Conservation (phyloP, 2,113 vertebrate species). For the Pelecanus crispus region DNA sequence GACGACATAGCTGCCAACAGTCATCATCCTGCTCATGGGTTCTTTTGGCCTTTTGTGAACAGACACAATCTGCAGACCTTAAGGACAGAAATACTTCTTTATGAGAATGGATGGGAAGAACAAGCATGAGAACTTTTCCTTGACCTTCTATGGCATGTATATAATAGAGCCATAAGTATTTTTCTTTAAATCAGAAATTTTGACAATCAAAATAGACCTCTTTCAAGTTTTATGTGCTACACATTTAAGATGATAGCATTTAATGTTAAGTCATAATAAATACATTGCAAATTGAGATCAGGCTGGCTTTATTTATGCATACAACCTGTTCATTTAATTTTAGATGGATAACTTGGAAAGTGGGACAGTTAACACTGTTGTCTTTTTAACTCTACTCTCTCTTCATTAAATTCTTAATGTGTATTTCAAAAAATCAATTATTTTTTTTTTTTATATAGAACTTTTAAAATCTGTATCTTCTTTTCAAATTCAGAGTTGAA, state of each 20-base stretch:
- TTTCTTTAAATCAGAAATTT: not conserved
- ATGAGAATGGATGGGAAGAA: not conserved
- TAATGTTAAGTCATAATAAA: not conserved
- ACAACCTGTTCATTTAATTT: not conserved
- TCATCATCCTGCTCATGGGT: not conserved
- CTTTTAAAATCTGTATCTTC: not conserved
- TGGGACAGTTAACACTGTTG: not conserved
- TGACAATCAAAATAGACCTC: not conserved
- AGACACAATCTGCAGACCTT: not conserved
- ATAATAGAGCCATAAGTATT: not conserved
- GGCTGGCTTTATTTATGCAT: not conserved
- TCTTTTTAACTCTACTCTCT: not conserved
- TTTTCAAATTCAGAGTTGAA: constrained; percentile 74
- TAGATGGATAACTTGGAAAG: not conserved
- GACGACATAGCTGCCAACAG: not conserved
- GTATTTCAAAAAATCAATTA: not conserved
- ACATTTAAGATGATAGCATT: not conserved
- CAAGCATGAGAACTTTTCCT: not conserved
- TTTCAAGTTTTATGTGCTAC: not conserved
- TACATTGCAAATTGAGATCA: not conserved
- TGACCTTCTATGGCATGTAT: not conserved
- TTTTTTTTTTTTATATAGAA: not conserved
- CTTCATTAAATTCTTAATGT: not conserved
- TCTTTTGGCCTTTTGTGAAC: not conserved
- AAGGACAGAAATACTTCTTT: not conserved